Evolutionary conservation across 2,888 invertebrate genomes (phyloP).

Genomic region (Pocota personata): DNA sequence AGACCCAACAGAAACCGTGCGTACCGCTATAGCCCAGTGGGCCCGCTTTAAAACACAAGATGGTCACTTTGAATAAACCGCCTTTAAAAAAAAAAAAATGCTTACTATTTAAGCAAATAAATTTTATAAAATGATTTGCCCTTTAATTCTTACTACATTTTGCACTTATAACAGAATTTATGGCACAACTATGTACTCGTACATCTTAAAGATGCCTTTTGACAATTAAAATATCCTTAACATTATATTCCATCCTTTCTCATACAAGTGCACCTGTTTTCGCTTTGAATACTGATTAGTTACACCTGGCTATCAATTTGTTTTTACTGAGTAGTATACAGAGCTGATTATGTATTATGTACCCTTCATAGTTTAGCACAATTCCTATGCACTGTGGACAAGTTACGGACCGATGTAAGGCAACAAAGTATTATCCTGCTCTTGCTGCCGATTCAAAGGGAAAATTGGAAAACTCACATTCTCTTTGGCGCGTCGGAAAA

Average conservation of each 20-base stretch:
- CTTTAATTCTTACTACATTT: too few relatives aligned
- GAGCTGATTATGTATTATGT: neutral
- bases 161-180: too few relatives aligned
- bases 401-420: conserved; percentile 34
- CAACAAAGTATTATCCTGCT: neutral
- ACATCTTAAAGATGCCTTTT: neutral
- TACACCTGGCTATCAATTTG: neutral
- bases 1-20: too few relatives aligned
- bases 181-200: too few relatives aligned
- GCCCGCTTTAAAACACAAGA: too few relatives aligned
- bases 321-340: neutral
- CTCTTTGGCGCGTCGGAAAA: conserved; percentile 45
- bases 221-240: neutral
- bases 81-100: too few relatives aligned
- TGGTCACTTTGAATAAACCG: too few relatives aligned
- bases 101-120: too few relatives aligned
- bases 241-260: neutral
- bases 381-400: conserved; percentile 23
- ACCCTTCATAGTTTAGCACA: neutral
- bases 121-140: too few relatives aligned
- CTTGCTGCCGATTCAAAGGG: conserved; percentile 29
- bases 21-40: too few relatives aligned
- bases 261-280: neutral
- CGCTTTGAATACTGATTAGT: conserved; percentile 1
- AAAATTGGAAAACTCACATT: conserved; percentile 23